Evolutionary conservation across 2,888 invertebrate species (phyloP).

Genomic region (Nymphalis polychloros): DNA sequence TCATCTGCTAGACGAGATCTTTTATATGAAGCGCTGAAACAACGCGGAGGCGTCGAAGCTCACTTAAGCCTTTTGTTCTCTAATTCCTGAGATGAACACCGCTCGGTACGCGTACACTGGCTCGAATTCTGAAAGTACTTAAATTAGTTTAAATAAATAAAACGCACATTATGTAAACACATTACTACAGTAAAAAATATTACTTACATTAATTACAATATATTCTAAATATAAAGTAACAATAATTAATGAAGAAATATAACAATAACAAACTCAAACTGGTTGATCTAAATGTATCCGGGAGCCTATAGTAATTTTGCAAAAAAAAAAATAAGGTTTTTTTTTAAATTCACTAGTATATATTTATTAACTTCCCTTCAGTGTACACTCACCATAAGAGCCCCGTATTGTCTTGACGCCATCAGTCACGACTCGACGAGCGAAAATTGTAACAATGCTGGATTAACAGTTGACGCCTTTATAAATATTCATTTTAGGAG

Average conservation of each 20-base stretch:
- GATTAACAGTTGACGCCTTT: constrained; percentile 79
- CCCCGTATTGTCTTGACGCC: constrained; percentile 73
- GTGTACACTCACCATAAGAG: constrained; percentile 61
- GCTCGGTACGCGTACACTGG: constrained; percentile 51
- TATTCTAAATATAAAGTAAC: too few relatives aligned
- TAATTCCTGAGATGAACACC: constrained; percentile 68
- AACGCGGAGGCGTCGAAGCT: constrained; percentile 60
- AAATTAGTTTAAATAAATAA: not conserved
- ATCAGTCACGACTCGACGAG: constrained; percentile 65
- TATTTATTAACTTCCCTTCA: constrained; percentile 19
- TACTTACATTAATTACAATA: too few relatives aligned
- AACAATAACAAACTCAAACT: too few relatives aligned
- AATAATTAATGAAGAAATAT: too few relatives aligned
- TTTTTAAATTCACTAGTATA: too few relatives aligned
- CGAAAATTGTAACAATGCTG: constrained; percentile 77
- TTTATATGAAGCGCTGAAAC: constrained; percentile 62
- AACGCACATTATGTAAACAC: too few relatives aligned
- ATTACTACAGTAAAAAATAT: too few relatives aligned
- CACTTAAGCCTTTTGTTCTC: constrained; percentile 75
- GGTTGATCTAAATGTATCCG: too few relatives aligned
- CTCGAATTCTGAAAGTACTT: too few relatives aligned
- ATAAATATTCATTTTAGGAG: constrained; percentile 78
- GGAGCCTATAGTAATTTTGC: too few relatives aligned
- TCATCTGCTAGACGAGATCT: constrained; percentile 59
- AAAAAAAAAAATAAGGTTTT: too few relatives aligned